Conservation (phyloP, 2,113 vertebrate species). For the Charadrius vociferus region DNA sequence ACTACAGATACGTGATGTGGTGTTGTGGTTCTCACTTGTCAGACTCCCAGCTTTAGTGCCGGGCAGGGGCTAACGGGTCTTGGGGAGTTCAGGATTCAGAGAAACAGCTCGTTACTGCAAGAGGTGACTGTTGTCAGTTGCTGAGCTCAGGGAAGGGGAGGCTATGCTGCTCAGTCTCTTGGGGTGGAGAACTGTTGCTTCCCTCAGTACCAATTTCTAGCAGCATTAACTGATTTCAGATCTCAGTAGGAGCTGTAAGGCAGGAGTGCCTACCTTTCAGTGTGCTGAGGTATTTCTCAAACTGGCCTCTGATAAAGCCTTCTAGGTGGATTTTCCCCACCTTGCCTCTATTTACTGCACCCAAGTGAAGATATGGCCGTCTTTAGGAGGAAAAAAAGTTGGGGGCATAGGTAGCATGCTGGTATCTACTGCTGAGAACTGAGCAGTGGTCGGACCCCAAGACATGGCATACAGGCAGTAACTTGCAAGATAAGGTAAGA, state of each 20-base stretch:
- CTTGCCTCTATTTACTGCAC: not conserved
- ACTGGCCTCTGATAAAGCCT: not conserved
- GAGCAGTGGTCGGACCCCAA: not conserved
- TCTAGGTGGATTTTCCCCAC: not conserved
- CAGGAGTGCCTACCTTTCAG: not conserved
- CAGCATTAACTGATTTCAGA: not conserved
- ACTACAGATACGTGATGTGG: accelerated
- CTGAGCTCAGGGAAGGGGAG: not conserved
- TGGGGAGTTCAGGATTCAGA: not conserved
- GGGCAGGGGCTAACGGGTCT: not conserved
- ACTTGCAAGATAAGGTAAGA: not conserved
- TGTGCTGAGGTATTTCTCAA: not conserved
- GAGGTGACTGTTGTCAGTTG: not conserved
- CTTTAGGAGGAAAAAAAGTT: not conserved
- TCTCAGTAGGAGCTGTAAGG: not conserved
- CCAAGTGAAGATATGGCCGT: not conserved
- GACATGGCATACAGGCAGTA: not conserved
- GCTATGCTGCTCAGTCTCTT: not conserved
- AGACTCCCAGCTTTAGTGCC: not conserved
- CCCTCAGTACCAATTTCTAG: not conserved
- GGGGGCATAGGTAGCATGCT: not conserved
- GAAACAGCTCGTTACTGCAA: not conserved
- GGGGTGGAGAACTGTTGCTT: not conserved
- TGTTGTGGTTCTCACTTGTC: accelerated
- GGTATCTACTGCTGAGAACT: not conserved